Evolutionary conservation across 2,113 vertebrate species (phyloP).

Genomic region (Megaceryle maxima): DNA sequence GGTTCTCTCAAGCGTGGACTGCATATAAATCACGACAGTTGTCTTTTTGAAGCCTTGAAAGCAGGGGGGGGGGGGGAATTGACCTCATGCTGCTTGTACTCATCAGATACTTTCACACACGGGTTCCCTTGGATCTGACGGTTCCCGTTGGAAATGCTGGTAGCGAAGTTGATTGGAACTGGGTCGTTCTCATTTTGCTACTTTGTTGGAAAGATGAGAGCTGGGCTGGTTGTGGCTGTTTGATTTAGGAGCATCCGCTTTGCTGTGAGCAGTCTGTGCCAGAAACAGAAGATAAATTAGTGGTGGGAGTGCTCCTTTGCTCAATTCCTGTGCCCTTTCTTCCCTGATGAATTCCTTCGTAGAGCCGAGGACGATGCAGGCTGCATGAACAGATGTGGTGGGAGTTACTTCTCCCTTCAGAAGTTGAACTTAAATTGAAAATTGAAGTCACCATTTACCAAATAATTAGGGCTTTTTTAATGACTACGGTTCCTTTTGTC

Average conservation of each 20-base stretch:
- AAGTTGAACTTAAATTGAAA: conserved; percentile 38
- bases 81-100: conserved; percentile 3
- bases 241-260: conserved; percentile 55
- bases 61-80: neutral
- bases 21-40: neutral
- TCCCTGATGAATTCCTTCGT: neutral
- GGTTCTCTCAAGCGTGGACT: neutral
- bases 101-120: neutral
- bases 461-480: conserved; percentile 18
- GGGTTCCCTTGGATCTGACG: neutral
- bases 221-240: neutral
- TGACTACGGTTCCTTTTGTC: neutral
- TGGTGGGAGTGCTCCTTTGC: conserved; percentile 3
- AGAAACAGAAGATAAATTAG: conserved; percentile 50
- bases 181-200: conserved; percentile 39
- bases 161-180: neutral
- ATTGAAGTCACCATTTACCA: conserved; percentile 2
- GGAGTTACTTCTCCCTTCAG: conserved; percentile 48
- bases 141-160: conserved; percentile 1
- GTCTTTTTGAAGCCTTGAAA: neutral
- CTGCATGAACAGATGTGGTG: conserved; percentile 16
- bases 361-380: rapidly evolving
- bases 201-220: conserved; percentile 3
- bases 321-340: neutral
- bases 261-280: neutral